Base-by-base conservation (phyloP, 2,797 vertebrate species). In the Pangasius mekongensis region DNA sequence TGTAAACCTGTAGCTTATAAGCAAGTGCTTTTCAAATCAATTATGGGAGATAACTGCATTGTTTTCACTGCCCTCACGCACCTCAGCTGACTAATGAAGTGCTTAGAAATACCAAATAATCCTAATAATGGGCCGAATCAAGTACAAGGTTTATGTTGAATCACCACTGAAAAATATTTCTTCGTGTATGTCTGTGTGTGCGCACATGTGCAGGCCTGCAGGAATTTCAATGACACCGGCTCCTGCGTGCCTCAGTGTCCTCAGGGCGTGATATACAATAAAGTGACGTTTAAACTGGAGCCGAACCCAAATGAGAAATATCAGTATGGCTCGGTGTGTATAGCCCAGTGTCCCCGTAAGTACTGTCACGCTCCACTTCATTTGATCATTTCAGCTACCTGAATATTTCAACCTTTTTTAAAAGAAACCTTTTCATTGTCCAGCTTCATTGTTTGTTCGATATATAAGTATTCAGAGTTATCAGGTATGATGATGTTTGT, bases 261-360 rank as follows among this genome's bases (percentile, higher is more conserved):
- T 0, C 96, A 96, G 91, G 96, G 97, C 0, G 93, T 98, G 10
- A 97, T 99, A 91, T 99, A 99, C 95, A 98, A 98, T 95, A 97
- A 97, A 88, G 94, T 96, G 30, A 97, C 96, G 0, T 98, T 97
- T 94, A 98, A 97, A 94, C 92, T 99, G 92, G 98, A 99, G 92
- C 96, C 96, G 89, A 98, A 99, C 92, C 98, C 98, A 54, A 96
- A 98, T 62, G 97, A 97, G 90, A 99, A 98, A 92, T 99, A 98
- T 92, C 98, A 98, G 92, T 99, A 97, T 0, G 98, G 98, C 91
- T 96, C 97, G n/a, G 96, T 98, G 90, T 99, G 98, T 87, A 97
- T 98, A 52, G 94, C 97, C 87, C 96, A 96, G 91, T 99, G 98
- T 88, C 98, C 98, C 20, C 90, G 98, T 99, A 93, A 97, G 98